phyloP scores from a whole-genome alignment of 2,888 invertebrate genomes.

The Lasioglossum malachurum region DNA sequence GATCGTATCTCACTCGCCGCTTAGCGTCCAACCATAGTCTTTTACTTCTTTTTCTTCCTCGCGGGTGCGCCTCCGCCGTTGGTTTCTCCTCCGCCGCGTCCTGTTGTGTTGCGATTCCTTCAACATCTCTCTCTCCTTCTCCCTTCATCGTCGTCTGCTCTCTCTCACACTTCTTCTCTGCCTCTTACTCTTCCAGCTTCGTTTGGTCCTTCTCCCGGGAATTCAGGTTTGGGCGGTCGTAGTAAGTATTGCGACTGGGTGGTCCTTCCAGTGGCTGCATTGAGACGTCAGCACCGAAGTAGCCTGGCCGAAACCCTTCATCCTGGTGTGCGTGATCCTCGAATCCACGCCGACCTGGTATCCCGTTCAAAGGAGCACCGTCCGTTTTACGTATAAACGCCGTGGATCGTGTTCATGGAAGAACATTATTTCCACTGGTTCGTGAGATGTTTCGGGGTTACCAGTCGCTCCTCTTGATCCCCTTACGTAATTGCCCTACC shows the following conservation, averaged over 20 bases:
- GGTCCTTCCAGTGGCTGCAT: constrained; percentile 78
- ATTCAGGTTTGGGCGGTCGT: constrained; percentile 77
- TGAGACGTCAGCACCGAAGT: constrained; percentile 79
- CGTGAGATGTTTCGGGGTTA: constrained; percentile 32
- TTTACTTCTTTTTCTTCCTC: constrained; percentile 43
- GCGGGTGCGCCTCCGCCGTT: constrained; percentile 32
- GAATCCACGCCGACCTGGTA: constrained; percentile 42
- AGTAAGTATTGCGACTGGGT: constrained; percentile 76
- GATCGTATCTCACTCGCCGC: constrained; percentile 60
- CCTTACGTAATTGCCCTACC: constrained; percentile 45
- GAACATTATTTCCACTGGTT: constrained; percentile 39
- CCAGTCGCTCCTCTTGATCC: constrained; percentile 22
- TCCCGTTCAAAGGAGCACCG: constrained; percentile 45
- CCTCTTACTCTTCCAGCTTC: background rate
- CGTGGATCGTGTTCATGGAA: constrained; percentile 49
- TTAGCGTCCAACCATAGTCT: constrained; percentile 48
- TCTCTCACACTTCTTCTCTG: background rate
- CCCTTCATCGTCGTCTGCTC: background rate
- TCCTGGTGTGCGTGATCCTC: constrained; percentile 63
- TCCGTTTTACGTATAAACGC: constrained; percentile 55
- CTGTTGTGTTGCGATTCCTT: constrained; percentile 29
- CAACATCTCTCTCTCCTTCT: constrained; percentile 2
- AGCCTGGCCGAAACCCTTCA: constrained; percentile 65
- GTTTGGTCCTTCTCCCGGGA: constrained; percentile 63
- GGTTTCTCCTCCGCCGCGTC: constrained; percentile 33